Base-by-base conservation (phyloP, 2,888 invertebrate genomes). In the Chorisops tibialis region DNA sequence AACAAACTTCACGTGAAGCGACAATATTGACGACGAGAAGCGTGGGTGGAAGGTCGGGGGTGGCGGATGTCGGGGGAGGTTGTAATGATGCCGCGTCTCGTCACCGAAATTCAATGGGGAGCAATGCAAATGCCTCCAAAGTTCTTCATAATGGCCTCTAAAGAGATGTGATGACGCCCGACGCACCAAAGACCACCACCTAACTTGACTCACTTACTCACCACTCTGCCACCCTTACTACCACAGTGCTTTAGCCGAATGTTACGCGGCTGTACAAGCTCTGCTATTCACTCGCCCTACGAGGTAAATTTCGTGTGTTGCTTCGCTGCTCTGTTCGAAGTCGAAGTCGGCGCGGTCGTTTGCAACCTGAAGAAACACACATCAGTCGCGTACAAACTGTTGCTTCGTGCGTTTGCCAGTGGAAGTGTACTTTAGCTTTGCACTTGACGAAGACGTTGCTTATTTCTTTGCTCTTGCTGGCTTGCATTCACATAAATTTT, bases 361-460 rank as follows among this genome's bases (percentile, higher is more conserved):
- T 56, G 60, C 50, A 59, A 62, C 49, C 49, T 52, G 59, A 59
- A 63, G 63, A 61, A 72, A 71, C 67, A 72, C 67, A 70, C 68
- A 68, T 67, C 69, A 76, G 73, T 77, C 75, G 75, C 72, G 72
- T 73, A 74, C 75, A 75, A 76, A 76, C 76, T 77, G 77, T 77
- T 76, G 76, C 75, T 76, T 76, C 73, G 75, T 73, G 71, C 73
- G 73, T 74, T 47, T 48, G 61, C 16, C 49, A 51, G 58, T 35
- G 35, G 7, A 9, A 30, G 30, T 16, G 14, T 22, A 45, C 43
- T 24, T 37, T 49, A 22, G 50, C n/a, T n/a, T 61, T 4, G 30
- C 16, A 22, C 16, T 56, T 56, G 39, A 58, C 16, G 39, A 45
- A 24, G 47, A 48, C 19, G 45, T 45, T 14, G 45, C 18, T 16